These are phyloP conservation scores for Eupithecia insigniata DNA, from an alignment of 2,888 invertebrate genomes.

Conservation along the genomic window DNA sequence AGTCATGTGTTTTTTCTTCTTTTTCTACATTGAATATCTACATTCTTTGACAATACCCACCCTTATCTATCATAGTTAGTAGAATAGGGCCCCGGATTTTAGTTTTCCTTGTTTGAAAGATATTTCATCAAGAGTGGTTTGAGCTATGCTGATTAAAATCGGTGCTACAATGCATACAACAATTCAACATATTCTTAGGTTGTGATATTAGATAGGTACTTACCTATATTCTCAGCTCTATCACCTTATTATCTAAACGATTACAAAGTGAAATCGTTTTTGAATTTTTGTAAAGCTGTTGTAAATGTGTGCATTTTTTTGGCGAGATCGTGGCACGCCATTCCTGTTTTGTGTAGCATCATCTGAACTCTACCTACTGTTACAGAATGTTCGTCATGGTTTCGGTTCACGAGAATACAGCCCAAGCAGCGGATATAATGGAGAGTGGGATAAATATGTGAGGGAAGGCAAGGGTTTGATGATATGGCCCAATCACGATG, in stretches of 20 bases:
- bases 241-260: too few species aligned
- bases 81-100: neutral
- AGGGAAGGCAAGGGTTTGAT: slow-evolving; percentile 85
- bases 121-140: too few species aligned
- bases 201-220: too few species aligned
- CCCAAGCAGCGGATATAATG: slow-evolving; percentile 78
- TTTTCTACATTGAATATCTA: too few species aligned
- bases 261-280: too few species aligned
- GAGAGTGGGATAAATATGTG: slow-evolving; percentile 79
- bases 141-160: too few species aligned
- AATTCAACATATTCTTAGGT: too few species aligned
- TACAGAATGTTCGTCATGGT: slow-evolving; percentile 73
- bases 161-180: too few species aligned
- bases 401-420: slow-evolving; percentile 74
- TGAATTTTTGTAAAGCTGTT: too few species aligned
- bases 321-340: neutral
- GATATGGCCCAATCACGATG: slow-evolving; percentile 86
- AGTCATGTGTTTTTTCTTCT: too few species aligned
- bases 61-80: neutral
- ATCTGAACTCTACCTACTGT: neutral
- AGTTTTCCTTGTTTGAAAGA: neutral
- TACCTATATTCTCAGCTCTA: too few species aligned
- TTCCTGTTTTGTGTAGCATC: neutral
- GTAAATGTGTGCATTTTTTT: neutral
- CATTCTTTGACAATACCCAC: neutral